phyloP scores from a whole-genome alignment of 2,113 vertebrate genomes.

The Myotis lucifugus region DNA sequence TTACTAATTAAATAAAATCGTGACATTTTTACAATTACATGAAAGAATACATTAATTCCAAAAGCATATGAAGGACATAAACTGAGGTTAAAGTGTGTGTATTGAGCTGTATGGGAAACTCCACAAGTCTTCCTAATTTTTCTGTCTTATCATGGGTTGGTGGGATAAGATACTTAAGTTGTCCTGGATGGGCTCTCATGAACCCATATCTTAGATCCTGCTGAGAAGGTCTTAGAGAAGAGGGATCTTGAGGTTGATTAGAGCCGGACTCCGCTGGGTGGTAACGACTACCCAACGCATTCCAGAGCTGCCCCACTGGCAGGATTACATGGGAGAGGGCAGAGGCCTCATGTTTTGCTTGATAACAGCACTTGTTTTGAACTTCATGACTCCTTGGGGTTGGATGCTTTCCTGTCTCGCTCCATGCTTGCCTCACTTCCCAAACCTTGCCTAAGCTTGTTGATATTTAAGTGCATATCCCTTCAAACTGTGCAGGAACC shows the following conservation, averaged over 20 bases:
- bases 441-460: not conserved
- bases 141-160: not conserved
- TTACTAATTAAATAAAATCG: not conserved
- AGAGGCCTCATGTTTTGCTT: not conserved
- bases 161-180: not conserved
- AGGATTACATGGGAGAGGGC: not conserved
- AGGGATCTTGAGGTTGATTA: not conserved
- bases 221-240: not conserved
- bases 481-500: not conserved
- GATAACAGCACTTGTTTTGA: slow-evolving; percentile 37
- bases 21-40: slow-evolving; percentile 24
- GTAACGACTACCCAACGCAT: not conserved
- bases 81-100: not conserved
- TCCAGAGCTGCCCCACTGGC: not conserved
- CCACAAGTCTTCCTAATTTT: not conserved
- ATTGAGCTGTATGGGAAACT: not conserved
- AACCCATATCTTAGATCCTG: not conserved
- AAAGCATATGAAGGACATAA: not conserved
- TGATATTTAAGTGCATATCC: not conserved
- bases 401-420: slow-evolving; percentile 38
- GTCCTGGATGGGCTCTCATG: not conserved
- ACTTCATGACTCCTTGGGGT: not conserved
- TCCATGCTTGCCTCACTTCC: slow-evolving; percentile 10
- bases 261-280: not conserved
- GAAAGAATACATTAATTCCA: not conserved